Percentiles rank a stretch among this genome's conserved stretches.
phyloP scores from a whole-genome alignment of 2,888 invertebrate genomes.

The Acanthacorydalis orientalis region DNA sequence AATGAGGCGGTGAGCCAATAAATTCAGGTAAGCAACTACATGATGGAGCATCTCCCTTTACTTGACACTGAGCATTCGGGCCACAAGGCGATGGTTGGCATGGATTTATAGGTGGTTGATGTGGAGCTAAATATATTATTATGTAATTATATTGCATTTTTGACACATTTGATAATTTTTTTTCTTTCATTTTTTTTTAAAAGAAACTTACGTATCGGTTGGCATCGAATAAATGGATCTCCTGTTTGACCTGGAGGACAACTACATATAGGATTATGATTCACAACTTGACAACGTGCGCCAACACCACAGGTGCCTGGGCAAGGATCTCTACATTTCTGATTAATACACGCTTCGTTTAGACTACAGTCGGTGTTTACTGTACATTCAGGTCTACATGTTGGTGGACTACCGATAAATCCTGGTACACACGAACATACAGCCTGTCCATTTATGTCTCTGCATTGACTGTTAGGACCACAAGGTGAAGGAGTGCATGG shows the following conservation, averaged over 20 bases:
- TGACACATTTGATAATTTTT: background rate
- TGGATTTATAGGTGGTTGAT: constrained; percentile 30
- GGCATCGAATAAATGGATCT: constrained; percentile 52
- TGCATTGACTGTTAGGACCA: constrained; percentile 33
- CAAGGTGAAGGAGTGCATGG: constrained; percentile 50
- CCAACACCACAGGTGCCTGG: constrained; percentile 50
- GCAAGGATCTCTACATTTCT: constrained; percentile 51
- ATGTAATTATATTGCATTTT: background rate
- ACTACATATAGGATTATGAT: constrained; percentile 54
- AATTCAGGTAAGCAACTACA: constrained; percentile 51
- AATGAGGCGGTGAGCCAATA: constrained; percentile 46
- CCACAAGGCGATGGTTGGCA: constrained; percentile 69
- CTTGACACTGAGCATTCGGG: constrained; percentile 57
- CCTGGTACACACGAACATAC: constrained; percentile 51
- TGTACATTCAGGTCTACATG: constrained; percentile 54
- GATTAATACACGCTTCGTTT: constrained; percentile 45
- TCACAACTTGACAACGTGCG: constrained; percentile 47
- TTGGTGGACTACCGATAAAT: constrained; percentile 49
- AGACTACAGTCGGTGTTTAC: constrained; percentile 51
- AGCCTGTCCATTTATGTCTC: constrained; percentile 29
- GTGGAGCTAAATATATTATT: constrained; percentile 20
- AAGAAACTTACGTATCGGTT: constrained; percentile 28
- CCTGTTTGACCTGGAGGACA: constrained; percentile 48
- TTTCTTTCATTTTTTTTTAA: background rate
- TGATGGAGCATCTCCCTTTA: constrained; percentile 47